phyloP scores from a whole-genome alignment of 2,797 vertebrate species.

The Erethizon dorsatum region DNA sequence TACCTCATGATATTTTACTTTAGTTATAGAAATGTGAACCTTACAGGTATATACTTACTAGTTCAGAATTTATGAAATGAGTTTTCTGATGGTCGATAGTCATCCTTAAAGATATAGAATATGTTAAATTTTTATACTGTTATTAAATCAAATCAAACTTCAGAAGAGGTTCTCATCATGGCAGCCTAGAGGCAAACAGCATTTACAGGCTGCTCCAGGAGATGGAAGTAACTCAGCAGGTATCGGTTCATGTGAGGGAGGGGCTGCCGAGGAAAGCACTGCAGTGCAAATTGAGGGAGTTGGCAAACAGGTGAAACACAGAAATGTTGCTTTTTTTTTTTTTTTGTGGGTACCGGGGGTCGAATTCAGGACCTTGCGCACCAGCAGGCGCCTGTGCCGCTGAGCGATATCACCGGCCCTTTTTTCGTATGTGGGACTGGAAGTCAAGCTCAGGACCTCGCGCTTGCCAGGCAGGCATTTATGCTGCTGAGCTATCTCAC shows the following conservation, averaged over 20 bases:
- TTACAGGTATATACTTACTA: conserved; percentile 52
- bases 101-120: conserved; percentile 45
- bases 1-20: conserved; percentile 27
- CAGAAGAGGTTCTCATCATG: not conserved
- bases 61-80: conserved; percentile 40
- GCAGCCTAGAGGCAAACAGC: not conserved
- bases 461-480: no score
- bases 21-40: conserved; percentile 25
- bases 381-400: no score
- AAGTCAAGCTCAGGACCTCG: no score
- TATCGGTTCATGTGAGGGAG: not conserved
- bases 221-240: not conserved
- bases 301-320: not conserved
- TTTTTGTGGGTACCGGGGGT: no score
- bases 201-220: not conserved
- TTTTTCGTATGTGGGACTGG: no score
- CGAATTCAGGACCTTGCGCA: no score
- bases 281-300: not conserved
- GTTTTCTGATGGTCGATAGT: conserved; percentile 45
- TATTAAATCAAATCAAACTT: conserved; percentile 66
- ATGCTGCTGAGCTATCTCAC: no score
- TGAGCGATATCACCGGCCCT: no score
- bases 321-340: not conserved
- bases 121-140: conserved; percentile 41
- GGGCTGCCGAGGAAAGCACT: not conserved